Evolutionary conservation across 2,888 invertebrate genomes (phyloP).

Genomic region (Lycaena phlaeas): DNA sequence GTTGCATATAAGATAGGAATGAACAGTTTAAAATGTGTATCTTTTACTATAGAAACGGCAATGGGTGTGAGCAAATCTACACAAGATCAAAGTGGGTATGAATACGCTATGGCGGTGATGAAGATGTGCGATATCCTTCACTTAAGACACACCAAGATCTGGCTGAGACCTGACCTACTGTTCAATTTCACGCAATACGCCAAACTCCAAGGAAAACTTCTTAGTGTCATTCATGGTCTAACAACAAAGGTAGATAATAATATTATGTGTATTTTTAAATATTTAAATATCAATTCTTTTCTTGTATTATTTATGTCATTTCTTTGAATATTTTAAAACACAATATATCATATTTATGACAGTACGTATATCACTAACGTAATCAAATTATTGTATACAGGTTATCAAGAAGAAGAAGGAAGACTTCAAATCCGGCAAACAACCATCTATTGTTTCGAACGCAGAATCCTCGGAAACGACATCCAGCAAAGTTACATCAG

Average conservation of each 20-base stretch:
- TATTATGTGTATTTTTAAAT: constrained; percentile 7
- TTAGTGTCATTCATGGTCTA: constrained; percentile 84
- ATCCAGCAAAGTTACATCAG: constrained; percentile 39
- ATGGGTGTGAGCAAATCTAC: constrained; percentile 91
- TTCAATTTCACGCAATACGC: constrained; percentile 85
- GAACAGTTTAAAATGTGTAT: no score
- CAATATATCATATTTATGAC: no score
- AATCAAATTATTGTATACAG: constrained; percentile 28
- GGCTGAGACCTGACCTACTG: constrained; percentile 83
- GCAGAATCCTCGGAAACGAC: constrained; percentile 29
- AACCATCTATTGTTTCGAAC: constrained; percentile 42
- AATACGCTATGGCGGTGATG: constrained; percentile 91
- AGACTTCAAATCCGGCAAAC: constrained; percentile 78
- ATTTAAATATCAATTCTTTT: no score
- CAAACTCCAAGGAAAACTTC: constrained; percentile 80
- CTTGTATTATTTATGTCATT: no score
- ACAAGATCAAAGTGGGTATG: constrained; percentile 85
- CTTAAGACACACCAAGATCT: constrained; percentile 84
- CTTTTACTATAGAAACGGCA: constrained; percentile 78
- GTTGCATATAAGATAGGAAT: no score
- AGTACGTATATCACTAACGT: not conserved
- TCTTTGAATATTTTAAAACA: no score
- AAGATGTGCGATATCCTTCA: constrained; percentile 91
- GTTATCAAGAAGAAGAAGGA: constrained; percentile 83
- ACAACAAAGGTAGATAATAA: constrained; percentile 78